These are phyloP conservation scores for Metalampra italica DNA, from an alignment of 2,888 invertebrate genomes.

Conservation along the genomic window DNA sequence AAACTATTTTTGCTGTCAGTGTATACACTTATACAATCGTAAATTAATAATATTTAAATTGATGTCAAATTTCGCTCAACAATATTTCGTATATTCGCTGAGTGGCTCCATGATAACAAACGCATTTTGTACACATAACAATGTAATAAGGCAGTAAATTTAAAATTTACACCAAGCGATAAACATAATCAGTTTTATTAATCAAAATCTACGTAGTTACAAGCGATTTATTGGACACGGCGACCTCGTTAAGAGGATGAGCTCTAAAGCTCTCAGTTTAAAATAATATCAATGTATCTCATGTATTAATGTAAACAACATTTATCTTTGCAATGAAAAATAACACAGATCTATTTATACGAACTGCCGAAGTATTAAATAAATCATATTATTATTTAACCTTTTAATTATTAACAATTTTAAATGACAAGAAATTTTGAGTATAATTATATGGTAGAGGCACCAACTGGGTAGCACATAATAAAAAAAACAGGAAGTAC, in stretches of 20 bases:
- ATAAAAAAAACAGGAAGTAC: too few relatives aligned
- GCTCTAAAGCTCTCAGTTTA: conserved; percentile 51
- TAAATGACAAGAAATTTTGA: too few relatives aligned
- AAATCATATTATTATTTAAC: background rate
- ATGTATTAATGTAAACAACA: conserved; percentile 45
- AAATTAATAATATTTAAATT: background rate
- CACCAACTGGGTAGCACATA: too few relatives aligned
- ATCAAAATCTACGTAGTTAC: conserved; percentile 56
- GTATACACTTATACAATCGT: too few relatives aligned
- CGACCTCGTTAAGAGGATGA: conserved; percentile 62
- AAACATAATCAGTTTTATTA: conserved; percentile 61
- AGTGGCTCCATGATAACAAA: conserved; percentile 30
- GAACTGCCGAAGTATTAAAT: background rate
- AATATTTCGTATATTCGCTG: background rate
- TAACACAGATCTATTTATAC: too few relatives aligned
- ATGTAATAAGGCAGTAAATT: conserved; percentile 42
- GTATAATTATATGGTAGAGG: too few relatives aligned
- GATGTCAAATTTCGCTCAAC: background rate
- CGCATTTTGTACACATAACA: conserved; percentile 37
- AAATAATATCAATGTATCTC: conserved; percentile 48
- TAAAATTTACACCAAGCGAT: conserved; percentile 48
- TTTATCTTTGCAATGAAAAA: conserved; percentile 18
- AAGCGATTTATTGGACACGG: conserved; percentile 62
- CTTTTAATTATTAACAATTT: too few relatives aligned
- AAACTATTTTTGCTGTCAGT: too few relatives aligned